These are phyloP conservation scores for Caenorhabditis imperialis DNA, from an alignment of 2,888 invertebrate genomes.

Conservation along the genomic window DNA sequence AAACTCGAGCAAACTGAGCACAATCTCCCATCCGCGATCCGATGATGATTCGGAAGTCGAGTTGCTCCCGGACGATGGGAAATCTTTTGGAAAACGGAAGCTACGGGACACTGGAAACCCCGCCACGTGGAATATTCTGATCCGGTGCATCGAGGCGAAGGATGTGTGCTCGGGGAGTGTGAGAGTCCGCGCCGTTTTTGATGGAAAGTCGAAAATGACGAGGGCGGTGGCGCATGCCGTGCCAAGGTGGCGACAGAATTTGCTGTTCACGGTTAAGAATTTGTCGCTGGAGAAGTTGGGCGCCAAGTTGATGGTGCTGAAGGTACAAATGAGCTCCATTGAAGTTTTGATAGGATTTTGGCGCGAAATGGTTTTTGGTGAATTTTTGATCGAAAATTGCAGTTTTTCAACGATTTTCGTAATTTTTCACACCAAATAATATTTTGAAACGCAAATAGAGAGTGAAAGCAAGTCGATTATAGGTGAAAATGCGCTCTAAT, in stretches of 20 bases:
- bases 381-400: too few relatives aligned
- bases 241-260: constrained; percentile 62
- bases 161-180: constrained; percentile 53
- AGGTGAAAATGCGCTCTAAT: too few relatives aligned
- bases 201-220: constrained; percentile 59
- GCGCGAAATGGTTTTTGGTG: too few relatives aligned
- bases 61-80: constrained; percentile 35
- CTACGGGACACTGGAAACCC: constrained; percentile 57
- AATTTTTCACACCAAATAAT: too few relatives aligned
- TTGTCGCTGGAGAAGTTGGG: constrained; percentile 56
- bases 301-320: constrained; percentile 54
- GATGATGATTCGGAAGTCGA: constrained; percentile 38
- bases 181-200: constrained; percentile 55
- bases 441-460: too few relatives aligned
- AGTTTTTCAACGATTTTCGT: too few relatives aligned
- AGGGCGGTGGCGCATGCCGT: constrained; percentile 58
- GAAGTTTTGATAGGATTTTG: too few relatives aligned
- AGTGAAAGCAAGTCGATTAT: too few relatives aligned
- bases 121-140: constrained; percentile 60
- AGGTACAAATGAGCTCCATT: too few relatives aligned
- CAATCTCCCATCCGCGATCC: neutral
- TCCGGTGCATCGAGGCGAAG: constrained; percentile 63
- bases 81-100: constrained; percentile 50
- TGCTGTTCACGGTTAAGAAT: constrained; percentile 40
- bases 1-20: constrained; percentile 10